Percentiles rank a stretch among this genome's conserved stretches.
Evolutionary conservation across 35 echinoderm and acorn worm species (phyloP).

Genomic region (Eucidaris tribuloides): DNA sequence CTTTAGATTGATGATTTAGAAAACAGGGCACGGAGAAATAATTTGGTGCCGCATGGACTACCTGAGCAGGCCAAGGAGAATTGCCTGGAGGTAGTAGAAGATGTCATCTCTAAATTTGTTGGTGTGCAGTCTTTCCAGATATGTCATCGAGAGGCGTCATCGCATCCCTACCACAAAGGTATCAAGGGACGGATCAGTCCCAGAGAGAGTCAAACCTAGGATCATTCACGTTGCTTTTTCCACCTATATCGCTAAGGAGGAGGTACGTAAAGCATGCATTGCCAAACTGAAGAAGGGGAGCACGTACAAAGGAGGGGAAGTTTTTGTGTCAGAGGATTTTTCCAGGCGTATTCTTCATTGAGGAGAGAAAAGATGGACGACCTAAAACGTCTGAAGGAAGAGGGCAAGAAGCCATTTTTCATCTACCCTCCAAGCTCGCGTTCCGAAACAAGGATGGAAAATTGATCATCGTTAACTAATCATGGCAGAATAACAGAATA

Average conservation of each 20-base stretch:
- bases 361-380: neutral
- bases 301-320: neutral
- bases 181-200: neutral
- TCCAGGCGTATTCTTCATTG: neutral
- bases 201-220: neutral
- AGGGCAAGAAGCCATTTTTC: neutral
- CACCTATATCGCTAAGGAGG: neutral
- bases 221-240: neutral
- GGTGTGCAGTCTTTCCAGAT: too few species aligned
- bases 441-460: neutral
- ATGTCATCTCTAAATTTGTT: neutral
- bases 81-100: neutral
- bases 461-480: neutral
- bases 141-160: neutral
- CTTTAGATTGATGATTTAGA: too few species aligned
- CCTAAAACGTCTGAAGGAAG: neutral
- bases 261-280: neutral
- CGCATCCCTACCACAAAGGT: neutral
- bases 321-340: neutral
- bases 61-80: neutral
- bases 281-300: neutral
- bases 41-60: neutral
- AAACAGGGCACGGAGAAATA: too few species aligned
- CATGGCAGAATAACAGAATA: too few species aligned
- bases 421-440: too few species aligned